Conservation (phyloP, 2,797 vertebrate species). For the Labroides dimidiatus region DNA sequence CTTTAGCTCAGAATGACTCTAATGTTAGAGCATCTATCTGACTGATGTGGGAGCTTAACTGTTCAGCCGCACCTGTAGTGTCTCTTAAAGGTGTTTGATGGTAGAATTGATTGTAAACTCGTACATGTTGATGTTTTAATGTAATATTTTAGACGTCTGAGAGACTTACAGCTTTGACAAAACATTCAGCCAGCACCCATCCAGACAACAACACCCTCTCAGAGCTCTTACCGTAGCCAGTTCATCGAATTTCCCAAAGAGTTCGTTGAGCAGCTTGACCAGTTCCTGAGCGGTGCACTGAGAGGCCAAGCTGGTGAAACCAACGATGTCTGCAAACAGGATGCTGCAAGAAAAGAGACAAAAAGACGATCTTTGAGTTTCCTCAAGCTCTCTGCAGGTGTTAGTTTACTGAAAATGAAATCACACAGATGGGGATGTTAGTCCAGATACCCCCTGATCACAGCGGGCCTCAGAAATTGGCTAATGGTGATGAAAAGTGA, state of each 20-base stretch:
- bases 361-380: neutral
- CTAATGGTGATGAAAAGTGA: constrained; percentile 52
- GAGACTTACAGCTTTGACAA: too few relatives aligned
- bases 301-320: constrained; percentile 97
- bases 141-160: too few relatives aligned
- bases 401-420: too few relatives aligned
- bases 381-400: neutral
- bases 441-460: constrained; percentile 15
- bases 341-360: constrained; percentile 85
- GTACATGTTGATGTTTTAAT: too few relatives aligned
- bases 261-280: constrained; percentile 97
- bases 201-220: too few relatives aligned
- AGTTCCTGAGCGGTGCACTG: constrained; percentile 98
- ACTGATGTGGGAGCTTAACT: too few relatives aligned
- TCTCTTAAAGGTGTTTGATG: too few relatives aligned
- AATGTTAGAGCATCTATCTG: too few relatives aligned
- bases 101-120: too few relatives aligned
- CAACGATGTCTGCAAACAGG: constrained; percentile 98
- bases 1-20: too few relatives aligned
- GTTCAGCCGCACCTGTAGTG: too few relatives aligned
- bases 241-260: constrained; percentile 98
- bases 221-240: constrained; percentile 86
- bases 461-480: constrained; percentile 7
- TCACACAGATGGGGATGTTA: neutral
- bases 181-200: too few relatives aligned